A percentile compares a stretch with the other conserved stretches of the same genome.
These are phyloP conservation scores for Aix galericulata DNA, from an alignment of 2,113 vertebrate species.

Conservation along the genomic window DNA sequence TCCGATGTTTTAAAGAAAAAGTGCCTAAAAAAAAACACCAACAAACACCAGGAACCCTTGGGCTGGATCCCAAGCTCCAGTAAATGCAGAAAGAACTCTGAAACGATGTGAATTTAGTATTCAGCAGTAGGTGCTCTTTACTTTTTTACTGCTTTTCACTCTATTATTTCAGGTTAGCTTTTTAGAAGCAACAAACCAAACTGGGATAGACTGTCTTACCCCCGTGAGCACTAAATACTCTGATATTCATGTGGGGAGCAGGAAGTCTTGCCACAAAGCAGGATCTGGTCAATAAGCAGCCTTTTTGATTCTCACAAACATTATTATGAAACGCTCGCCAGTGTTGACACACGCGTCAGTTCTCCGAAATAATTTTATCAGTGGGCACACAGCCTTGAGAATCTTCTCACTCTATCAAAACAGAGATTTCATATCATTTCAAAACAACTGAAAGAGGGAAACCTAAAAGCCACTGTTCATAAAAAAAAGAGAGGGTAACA, in stretches of 20 bases:
- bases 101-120: background rate
- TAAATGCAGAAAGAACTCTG: background rate
- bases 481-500: slow-evolving; percentile 34
- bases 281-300: background rate
- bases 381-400: background rate
- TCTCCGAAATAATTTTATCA: background rate
- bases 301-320: background rate
- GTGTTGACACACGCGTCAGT: background rate
- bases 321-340: background rate
- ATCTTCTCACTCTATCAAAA: slow-evolving; percentile 4
- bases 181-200: background rate
- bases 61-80: background rate
- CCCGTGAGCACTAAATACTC: background rate
- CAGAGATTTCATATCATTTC: background rate
- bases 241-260: background rate
- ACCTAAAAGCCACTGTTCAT: slow-evolving; percentile 13
- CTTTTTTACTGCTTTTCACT: no score
- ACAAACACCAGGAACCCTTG: background rate
- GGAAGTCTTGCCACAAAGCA: slow-evolving; percentile 17
- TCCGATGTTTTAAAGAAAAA: background rate
- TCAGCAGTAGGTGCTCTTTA: background rate
- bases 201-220: background rate
- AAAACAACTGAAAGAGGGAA: slow-evolving; percentile 47
- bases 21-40: rapidly evolving
- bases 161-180: background rate